Percentiles rank a stretch among this genome's conserved stretches.
phyloP scores from a whole-genome alignment of 1,140 invertebrate species.

The Drosophila navojoa region DNA sequence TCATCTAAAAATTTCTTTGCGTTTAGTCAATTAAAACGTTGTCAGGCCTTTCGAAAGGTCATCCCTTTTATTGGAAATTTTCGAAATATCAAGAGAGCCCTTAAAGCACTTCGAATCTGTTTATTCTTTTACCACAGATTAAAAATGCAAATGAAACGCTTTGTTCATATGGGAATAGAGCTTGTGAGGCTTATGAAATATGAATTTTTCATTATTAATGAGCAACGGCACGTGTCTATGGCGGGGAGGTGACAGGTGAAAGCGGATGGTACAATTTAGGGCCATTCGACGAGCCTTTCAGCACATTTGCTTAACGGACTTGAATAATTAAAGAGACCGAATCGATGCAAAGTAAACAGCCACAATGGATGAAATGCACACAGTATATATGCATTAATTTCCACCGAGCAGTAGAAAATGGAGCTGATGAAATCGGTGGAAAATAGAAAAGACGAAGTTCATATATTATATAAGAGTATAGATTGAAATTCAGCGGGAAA shows the following conservation, averaged over 20 bases:
- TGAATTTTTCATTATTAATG: not conserved
- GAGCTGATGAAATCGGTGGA: too few relatives aligned
- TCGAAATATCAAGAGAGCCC: too few relatives aligned
- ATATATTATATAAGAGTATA: too few relatives aligned
- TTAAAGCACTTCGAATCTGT: not conserved
- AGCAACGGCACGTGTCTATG: not conserved
- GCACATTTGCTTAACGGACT: not conserved
- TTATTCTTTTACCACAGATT: not conserved
- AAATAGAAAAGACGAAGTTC: too few relatives aligned
- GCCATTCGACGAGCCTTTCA: not conserved
- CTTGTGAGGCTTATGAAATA: slow-evolving; percentile 7
- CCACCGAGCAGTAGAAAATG: too few relatives aligned
- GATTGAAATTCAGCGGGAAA: too few relatives aligned
- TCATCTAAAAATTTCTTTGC: too few relatives aligned
- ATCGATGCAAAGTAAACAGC: not conserved
- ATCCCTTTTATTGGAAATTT: too few relatives aligned
- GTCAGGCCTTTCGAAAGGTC: too few relatives aligned
- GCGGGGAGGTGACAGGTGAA: not conserved
- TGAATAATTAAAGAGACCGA: slow-evolving; percentile 11
- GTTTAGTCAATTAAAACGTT: too few relatives aligned
- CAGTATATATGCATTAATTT: too few relatives aligned
- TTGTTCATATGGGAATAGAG: not conserved
- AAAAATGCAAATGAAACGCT: not conserved
- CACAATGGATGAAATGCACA: too few relatives aligned
- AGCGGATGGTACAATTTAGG: not conserved